A percentile compares a stretch with the other conserved stretches of the same genome.
phyloP scores from a whole-genome alignment of 1,140 invertebrate species.

The Drosophila neocordata region DNA sequence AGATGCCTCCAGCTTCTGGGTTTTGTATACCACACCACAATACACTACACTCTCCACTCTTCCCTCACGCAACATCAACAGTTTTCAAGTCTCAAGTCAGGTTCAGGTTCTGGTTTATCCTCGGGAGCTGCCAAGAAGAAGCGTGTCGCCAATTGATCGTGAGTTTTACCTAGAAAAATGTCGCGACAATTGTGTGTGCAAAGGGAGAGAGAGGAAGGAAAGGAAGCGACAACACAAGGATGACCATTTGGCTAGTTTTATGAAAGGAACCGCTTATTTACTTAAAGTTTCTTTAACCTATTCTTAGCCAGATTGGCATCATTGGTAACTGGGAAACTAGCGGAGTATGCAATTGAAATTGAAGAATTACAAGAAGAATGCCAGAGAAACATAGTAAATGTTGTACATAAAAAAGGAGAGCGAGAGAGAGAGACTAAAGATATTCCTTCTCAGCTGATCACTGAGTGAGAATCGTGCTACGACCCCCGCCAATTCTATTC shows the following conservation, averaged over 20 bases:
- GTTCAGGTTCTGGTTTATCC: constrained; percentile 51
- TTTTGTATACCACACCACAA: no score
- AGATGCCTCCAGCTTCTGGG: constrained; percentile 8
- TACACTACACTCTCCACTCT: constrained; percentile 32
- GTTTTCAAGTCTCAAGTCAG: neutral
- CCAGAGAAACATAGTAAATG: constrained; percentile 77
- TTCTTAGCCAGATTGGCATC: constrained; percentile 19
- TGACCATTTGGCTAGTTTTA: constrained; percentile 10
- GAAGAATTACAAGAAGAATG: constrained; percentile 80
- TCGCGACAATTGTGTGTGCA: constrained; percentile 73
- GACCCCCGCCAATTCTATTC: constrained; percentile 43
- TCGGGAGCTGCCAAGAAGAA: constrained; percentile 74
- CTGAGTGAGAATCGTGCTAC: no score
- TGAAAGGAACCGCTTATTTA: neutral
- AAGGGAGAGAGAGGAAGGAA: constrained; percentile 28
- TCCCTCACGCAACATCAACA: constrained; percentile 65
- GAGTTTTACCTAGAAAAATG: constrained; percentile 83
- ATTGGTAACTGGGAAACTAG: constrained; percentile 27
- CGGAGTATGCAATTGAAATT: constrained; percentile 79
- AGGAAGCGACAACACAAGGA: constrained; percentile 13
- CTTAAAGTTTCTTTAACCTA: neutral
- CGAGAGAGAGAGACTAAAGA: no score
- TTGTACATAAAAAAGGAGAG: constrained; percentile 55
- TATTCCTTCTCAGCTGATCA: neutral
- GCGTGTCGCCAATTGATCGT: constrained; percentile 83